Percentiles rank a stretch among this genome's conserved stretches.
These are phyloP conservation scores for Synanthedon tipuliformis DNA, from an alignment of 2,888 invertebrate genomes.

Conservation along the genomic window DNA sequence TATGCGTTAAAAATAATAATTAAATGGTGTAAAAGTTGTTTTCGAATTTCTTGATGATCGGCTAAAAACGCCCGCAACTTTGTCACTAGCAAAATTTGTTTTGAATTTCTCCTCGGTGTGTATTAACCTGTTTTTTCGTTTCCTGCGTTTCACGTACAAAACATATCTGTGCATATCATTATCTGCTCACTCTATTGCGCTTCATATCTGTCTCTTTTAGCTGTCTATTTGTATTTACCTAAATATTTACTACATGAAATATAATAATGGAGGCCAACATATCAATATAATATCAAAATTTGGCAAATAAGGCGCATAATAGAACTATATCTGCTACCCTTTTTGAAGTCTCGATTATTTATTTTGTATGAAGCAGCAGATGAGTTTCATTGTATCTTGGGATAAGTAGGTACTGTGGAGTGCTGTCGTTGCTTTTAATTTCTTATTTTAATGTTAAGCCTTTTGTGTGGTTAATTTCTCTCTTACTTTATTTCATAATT, in stretches of 20 bases:
- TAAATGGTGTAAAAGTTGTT: constrained; percentile 50
- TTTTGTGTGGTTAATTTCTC: constrained; percentile 68
- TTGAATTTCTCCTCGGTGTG: neutral
- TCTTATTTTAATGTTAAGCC: constrained; percentile 62
- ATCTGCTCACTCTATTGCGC: constrained; percentile 44
- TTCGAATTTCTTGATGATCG: constrained; percentile 25
- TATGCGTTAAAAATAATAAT: constrained; percentile 49
- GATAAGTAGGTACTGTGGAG: no score
- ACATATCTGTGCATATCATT: constrained; percentile 62
- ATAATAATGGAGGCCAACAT: constrained; percentile 48
- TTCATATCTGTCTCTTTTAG: constrained; percentile 46
- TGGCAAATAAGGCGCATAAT: constrained; percentile 45
- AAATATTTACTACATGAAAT: constrained; percentile 24
- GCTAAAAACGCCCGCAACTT: neutral
- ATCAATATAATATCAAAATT: constrained; percentile 49
- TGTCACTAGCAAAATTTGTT: neutral
- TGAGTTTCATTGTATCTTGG: no score
- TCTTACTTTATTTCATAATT: constrained; percentile 68
- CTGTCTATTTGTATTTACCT: constrained; percentile 31
- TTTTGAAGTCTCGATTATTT: constrained; percentile 9
- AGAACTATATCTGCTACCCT: constrained; percentile 11
- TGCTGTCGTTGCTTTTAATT: constrained; percentile 39
- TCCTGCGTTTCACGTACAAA: constrained; percentile 21
- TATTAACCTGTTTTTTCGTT: constrained; percentile 1
- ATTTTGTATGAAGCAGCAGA: neutral